Conservation (phyloP, 1,140 invertebrate genomes). For the Phortica variegata region DNA sequence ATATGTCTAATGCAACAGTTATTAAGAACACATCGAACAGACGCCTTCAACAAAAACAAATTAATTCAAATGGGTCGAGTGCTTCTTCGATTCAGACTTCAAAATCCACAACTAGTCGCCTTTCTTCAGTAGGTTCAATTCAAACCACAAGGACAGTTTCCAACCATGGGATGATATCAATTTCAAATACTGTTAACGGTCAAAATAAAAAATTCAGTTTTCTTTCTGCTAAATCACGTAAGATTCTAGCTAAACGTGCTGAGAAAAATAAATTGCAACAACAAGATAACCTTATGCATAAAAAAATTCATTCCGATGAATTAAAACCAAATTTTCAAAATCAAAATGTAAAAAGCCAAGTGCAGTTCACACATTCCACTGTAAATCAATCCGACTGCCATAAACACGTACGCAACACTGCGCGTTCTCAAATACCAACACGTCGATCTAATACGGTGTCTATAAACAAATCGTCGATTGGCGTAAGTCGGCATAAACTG, state of each 20-base stretch:
- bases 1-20: neutral
- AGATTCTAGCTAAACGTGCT: conserved; percentile 48
- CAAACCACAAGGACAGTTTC: conserved; percentile 44
- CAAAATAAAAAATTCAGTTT: conserved; percentile 29
- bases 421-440: conserved; percentile 50
- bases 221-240: conserved; percentile 49
- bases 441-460: conserved; percentile 52
- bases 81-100: conserved; percentile 50
- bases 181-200: conserved; percentile 20
- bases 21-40: conserved; percentile 30
- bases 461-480: conserved; percentile 42
- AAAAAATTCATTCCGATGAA: conserved; percentile 41
- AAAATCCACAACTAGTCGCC: conserved; percentile 46
- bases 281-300: conserved; percentile 32
- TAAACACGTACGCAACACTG: conserved; percentile 42
- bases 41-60: conserved; percentile 45
- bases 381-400: no score
- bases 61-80: conserved; percentile 48
- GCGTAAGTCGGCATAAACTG: conserved; percentile 4
- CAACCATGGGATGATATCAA: conserved; percentile 50
- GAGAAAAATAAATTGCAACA: conserved; percentile 50
- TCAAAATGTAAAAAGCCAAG: no score
- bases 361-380: conserved; percentile 47
- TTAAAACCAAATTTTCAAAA: no score
- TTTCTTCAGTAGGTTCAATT: conserved; percentile 46